Evolutionary conservation across 92 coral and sea anemone genomes (phyloP).

Genomic region (Actinostola sp.): DNA sequence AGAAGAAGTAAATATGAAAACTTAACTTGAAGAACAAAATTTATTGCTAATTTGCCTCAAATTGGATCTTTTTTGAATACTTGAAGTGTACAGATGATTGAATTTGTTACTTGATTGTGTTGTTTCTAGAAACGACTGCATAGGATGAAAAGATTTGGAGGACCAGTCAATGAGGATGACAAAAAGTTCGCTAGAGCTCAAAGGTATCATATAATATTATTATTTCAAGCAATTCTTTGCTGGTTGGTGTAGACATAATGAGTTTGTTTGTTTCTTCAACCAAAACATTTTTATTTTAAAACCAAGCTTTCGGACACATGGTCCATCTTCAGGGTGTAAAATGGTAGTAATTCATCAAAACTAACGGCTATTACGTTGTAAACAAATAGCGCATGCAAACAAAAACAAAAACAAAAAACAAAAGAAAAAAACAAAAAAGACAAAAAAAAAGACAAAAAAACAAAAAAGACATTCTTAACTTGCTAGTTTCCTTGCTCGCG

Average conservation of each 20-base stretch:
- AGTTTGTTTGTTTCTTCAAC: background rate
- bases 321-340: too few species aligned
- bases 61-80: background rate
- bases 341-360: too few species aligned
- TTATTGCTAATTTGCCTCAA: background rate
- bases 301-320: too few species aligned
- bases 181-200: slow-evolving; percentile 89
- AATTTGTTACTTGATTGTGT: background rate
- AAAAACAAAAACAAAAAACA: too few species aligned
- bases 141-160: slow-evolving; percentile 80
- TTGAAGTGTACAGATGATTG: background rate
- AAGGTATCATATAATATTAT: slow-evolving; percentile 51
- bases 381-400: too few species aligned
- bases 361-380: too few species aligned
- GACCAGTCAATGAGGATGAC: slow-evolving; percentile 55
- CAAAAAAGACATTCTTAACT: too few species aligned
- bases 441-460: too few species aligned
- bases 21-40: background rate
- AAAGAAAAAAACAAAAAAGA: too few species aligned
- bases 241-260: background rate
- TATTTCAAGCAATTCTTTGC: too few species aligned
- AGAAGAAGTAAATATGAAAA: slow-evolving; percentile 30
- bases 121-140: slow-evolving; percentile 64
- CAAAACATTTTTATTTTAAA: background rate
- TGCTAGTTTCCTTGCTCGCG: too few species aligned